phyloP scores from a whole-genome alignment of 1,140 invertebrate genomes.

The Heliconius himera region DNA sequence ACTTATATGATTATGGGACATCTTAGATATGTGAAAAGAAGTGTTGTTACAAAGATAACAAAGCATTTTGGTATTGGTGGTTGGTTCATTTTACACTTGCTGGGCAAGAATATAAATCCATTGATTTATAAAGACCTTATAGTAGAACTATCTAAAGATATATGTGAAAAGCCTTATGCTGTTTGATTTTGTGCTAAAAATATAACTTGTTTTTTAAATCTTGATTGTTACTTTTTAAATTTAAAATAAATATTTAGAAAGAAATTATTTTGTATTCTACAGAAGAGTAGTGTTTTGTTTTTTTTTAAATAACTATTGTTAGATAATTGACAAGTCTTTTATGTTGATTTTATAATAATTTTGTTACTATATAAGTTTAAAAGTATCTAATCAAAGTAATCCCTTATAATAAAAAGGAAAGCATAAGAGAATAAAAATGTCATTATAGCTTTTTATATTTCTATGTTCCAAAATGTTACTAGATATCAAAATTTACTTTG shows the following conservation, averaged over 20 bases:
- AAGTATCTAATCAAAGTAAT: not conserved
- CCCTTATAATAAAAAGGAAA: not conserved
- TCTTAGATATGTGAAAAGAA: slow-evolving; percentile 74
- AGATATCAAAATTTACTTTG: not conserved
- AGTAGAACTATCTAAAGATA: slow-evolving; percentile 70
- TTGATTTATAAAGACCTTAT: slow-evolving; percentile 83
- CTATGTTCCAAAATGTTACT: too few relatives aligned
- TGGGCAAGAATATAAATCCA: slow-evolving; percentile 85
- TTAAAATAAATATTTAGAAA: not conserved
- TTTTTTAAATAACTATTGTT: not conserved
- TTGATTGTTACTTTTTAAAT: not conserved
- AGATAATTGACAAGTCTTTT: not conserved
- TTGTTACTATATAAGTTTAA: not conserved
- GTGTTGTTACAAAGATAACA: slow-evolving; percentile 80
- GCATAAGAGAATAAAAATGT: too few relatives aligned
- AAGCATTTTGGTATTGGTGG: slow-evolving; percentile 83
- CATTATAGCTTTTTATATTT: too few relatives aligned
- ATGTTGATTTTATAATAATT: not conserved
- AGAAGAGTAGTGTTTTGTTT: slow-evolving; percentile 1
- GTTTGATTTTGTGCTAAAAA: slow-evolving; percentile 45
- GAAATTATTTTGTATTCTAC: not conserved
- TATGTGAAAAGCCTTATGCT: slow-evolving; percentile 59
- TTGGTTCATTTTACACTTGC: slow-evolving; percentile 86
- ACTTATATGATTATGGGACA: slow-evolving; percentile 82
- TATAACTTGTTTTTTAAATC: not conserved